Conservation (phyloP, 92 coral and sea anemone species). For the Diadumene lineata region DNA sequence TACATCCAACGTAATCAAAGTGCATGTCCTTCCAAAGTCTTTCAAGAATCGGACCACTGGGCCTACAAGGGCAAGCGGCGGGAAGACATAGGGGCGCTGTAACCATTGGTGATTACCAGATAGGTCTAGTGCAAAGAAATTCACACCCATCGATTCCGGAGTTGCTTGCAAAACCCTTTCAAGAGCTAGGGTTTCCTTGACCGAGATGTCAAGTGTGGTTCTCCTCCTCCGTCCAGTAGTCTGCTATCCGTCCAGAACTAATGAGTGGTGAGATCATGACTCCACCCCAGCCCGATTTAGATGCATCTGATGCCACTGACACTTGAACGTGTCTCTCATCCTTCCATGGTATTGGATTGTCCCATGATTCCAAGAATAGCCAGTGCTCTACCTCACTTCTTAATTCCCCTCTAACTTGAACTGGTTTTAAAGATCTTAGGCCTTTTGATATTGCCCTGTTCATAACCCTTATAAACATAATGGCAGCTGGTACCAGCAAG, state of each 20-base stretch:
- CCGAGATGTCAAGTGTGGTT: conserved; percentile 28
- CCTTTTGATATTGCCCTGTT: conserved; percentile 42
- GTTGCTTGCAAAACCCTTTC: conserved; percentile 29
- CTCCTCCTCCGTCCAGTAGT: conserved; percentile 49
- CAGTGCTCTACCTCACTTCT: conserved; percentile 41
- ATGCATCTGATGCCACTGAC: conserved; percentile 62
- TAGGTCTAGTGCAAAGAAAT: conserved; percentile 45
- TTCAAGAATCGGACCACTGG: conserved; percentile 48
- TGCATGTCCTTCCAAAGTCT: conserved; percentile 20
- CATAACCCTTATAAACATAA: conserved; percentile 49
- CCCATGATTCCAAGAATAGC: conserved; percentile 34
- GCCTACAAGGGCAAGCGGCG: conserved; percentile 45
- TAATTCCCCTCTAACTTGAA: conserved; percentile 19
- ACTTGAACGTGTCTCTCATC: conserved; percentile 43
- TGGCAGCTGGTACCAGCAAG: conserved; percentile 42
- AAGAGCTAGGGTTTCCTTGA: conserved; percentile 48
- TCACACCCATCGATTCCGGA: conserved; percentile 52
- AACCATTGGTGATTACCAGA: background rate
- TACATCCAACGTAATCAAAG: conserved; percentile 35
- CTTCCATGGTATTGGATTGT: conserved; percentile 43
- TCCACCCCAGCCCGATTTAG: conserved; percentile 61
- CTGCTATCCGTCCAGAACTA: no score
- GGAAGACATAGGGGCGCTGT: conserved; percentile 50
- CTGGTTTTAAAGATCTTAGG: conserved; percentile 20
- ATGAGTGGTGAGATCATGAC: conserved; percentile 15